Conservation (phyloP, 2,888 invertebrate species). For the Scelioninae gen. 1 region DNA sequence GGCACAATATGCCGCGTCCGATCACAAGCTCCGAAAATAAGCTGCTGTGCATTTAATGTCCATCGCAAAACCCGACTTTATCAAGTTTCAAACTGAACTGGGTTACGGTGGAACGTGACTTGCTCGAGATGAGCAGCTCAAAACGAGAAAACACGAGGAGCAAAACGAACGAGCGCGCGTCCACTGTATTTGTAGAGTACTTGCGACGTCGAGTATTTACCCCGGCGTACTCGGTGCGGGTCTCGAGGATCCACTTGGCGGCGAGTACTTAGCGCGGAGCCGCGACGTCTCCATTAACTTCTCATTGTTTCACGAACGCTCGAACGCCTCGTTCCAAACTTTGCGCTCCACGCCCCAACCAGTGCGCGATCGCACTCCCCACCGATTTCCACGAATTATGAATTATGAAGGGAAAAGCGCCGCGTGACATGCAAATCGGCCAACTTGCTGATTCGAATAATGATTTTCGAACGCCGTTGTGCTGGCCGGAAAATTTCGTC, state of each 20-base stretch:
- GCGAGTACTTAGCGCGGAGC: constrained; percentile 68
- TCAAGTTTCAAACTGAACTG: constrained; percentile 72
- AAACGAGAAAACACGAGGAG: constrained; percentile 51
- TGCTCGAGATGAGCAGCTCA: constrained; percentile 50
- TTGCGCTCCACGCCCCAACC: constrained; percentile 23
- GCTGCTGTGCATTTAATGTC: constrained; percentile 60
- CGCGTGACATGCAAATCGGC: constrained; percentile 28
- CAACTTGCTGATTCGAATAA: constrained; percentile 1
- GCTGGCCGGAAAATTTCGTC: no score
- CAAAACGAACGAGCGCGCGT: constrained; percentile 55
- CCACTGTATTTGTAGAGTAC: constrained; percentile 71
- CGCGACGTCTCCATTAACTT: constrained; percentile 70
- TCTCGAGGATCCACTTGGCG: constrained; percentile 69
- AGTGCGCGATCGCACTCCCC: no score
- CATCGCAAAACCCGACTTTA: constrained; percentile 67
- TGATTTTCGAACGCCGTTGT: no score
- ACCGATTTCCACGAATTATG: constrained; percentile 32
- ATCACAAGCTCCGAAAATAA: constrained; percentile 68
- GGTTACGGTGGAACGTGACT: constrained; percentile 69
- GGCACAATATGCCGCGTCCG: no score
- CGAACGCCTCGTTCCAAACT: constrained; percentile 64
- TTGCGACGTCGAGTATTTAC: constrained; percentile 73
- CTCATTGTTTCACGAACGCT: constrained; percentile 70
- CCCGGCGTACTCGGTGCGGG: constrained; percentile 59
- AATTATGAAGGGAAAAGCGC: constrained; percentile 37